These are phyloP conservation scores for Halcyon smyrnensis DNA, from an alignment of 2,797 vertebrate species.

Conservation along the genomic window DNA sequence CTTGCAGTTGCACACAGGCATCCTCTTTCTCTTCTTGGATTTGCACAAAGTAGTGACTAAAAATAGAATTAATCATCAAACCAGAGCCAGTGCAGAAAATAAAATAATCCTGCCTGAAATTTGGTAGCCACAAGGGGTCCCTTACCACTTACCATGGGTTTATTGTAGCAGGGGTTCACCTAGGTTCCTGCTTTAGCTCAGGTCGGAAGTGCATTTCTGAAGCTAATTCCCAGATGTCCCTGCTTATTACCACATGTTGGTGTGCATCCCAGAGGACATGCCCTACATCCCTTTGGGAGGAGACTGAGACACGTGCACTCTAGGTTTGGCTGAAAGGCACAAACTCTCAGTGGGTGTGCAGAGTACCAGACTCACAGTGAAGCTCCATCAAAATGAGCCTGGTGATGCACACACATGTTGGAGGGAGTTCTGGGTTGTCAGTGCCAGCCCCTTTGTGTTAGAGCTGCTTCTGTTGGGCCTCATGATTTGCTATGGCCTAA, in stretches of 20 bases:
- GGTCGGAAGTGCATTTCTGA: not conserved
- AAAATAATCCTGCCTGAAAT: constrained; percentile 16
- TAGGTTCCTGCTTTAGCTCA: not conserved
- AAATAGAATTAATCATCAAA: constrained; percentile 46
- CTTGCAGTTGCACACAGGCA: not conserved
- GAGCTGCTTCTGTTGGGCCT: not conserved
- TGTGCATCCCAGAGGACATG: accelerated
- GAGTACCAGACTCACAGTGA: accelerated
- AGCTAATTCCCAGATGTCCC: not conserved
- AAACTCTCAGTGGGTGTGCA: accelerated
- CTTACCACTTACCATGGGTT: not conserved
- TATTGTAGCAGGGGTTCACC: not conserved
- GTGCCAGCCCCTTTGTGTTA: accelerated
- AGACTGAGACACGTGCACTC: accelerated
- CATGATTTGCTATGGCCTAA: not conserved
- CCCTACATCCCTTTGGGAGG: not conserved
- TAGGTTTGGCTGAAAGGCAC: accelerated
- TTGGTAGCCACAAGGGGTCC: not conserved
- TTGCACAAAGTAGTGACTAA: constrained; percentile 26
- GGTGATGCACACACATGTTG: not conserved
- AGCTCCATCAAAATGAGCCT: not conserved
- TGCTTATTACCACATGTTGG: not conserved
- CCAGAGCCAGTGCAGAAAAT: not conserved
- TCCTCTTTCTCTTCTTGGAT: constrained; percentile 35
- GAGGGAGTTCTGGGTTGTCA: not conserved